A percentile compares a stretch with the other conserved stretches of the same genome.
phyloP scores from a whole-genome alignment of 2,888 invertebrate species.

The Megamerina dolium region DNA sequence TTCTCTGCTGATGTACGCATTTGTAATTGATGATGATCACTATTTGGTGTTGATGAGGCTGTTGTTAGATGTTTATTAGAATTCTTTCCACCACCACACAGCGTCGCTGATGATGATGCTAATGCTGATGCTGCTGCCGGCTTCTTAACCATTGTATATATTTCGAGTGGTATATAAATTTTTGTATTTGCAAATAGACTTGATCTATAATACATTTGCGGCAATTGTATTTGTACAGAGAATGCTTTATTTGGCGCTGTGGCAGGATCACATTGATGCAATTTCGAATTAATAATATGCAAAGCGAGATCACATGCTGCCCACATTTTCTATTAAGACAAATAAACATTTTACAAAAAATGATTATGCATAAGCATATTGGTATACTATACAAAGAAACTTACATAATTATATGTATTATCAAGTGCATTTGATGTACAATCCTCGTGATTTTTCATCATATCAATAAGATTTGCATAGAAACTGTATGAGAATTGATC shows the following conservation, averaged over 20 bases:
- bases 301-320: constrained; percentile 92
- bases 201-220: constrained; percentile 83
- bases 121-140: too few relatives aligned
- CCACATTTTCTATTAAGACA: constrained; percentile 79
- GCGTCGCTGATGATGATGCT: too few relatives aligned
- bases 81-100: too few relatives aligned
- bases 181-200: constrained; percentile 70
- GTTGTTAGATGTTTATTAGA: too few relatives aligned
- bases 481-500: constrained; percentile 94
- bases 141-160: constrained; percentile 35
- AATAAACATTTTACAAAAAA: constrained; percentile 1
- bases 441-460: constrained; percentile 92
- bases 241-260: constrained; percentile 66
- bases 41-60: too few relatives aligned
- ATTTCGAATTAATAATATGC: constrained; percentile 81
- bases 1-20: too few relatives aligned
- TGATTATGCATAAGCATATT: neutral
- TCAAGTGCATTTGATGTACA: constrained; percentile 72
- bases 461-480: constrained; percentile 87
- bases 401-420: constrained; percentile 75
- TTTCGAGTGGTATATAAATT: constrained; percentile 74
- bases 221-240: constrained; percentile 77
- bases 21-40: too few relatives aligned
- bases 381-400: constrained; percentile 31
- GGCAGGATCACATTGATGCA: constrained; percentile 67